Evolutionary conservation across 2,797 vertebrate species (phyloP).

Genomic region (Margarornis squamiger): DNA sequence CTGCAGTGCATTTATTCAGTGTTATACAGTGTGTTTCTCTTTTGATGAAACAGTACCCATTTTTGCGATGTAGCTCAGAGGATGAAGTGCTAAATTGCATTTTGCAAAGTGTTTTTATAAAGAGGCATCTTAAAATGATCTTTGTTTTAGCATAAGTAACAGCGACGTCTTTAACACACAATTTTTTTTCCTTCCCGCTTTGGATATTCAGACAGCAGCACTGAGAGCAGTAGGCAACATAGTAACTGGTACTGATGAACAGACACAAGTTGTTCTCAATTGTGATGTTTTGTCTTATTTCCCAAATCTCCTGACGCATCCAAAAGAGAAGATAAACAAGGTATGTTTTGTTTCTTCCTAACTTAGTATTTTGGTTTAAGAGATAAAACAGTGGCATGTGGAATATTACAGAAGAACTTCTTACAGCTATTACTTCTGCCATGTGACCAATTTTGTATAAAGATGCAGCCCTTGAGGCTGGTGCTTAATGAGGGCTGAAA

Average conservation of each 20-base stretch:
- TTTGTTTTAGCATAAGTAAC: conserved; percentile 5
- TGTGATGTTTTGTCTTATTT: conserved; percentile 98
- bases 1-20: background rate
- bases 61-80: background rate
- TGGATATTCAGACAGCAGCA: conserved; percentile 87
- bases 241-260: conserved; percentile 97
- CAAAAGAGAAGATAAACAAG: conserved; percentile 99
- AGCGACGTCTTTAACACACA: conserved; percentile 26
- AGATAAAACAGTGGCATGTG: background rate
- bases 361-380: background rate
- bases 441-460: background rate
- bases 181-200: conserved; percentile 36
- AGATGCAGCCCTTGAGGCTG: background rate
- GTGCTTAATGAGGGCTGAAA: background rate
- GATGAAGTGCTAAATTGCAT: background rate
- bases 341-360: conserved; percentile 69
- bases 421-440: rapidly evolving
- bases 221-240: conserved; percentile 98
- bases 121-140: background rate
- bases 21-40: background rate
- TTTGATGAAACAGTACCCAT: background rate
- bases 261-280: conserved; percentile 98
- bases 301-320: conserved; percentile 94
- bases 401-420: background rate
- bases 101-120: background rate